Conservation (phyloP, 2,797 vertebrate genomes). For the Urophycis tenuis region DNA sequence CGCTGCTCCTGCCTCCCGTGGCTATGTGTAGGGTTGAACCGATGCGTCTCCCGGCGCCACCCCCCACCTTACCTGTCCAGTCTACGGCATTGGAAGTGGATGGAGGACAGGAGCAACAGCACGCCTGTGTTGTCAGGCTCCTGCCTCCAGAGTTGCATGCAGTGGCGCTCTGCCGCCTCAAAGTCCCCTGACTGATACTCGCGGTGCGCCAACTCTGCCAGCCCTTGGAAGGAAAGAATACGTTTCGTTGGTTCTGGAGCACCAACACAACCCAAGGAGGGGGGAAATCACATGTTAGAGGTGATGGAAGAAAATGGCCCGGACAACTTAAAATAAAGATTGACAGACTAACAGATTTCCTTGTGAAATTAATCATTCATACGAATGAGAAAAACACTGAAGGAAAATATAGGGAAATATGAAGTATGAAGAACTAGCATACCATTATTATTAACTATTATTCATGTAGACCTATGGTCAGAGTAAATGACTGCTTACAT, state of each 20-base stretch:
- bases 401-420: neutral
- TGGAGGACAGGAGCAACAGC: slow-evolving; percentile 93
- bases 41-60: neutral
- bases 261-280: slow-evolving; percentile 89
- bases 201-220: slow-evolving; percentile 99
- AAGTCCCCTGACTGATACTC: slow-evolving; percentile 99
- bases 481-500: neutral
- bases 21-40: slow-evolving; percentile 19
- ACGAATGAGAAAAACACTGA: neutral
- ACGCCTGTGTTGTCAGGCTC: slow-evolving; percentile 99
- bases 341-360: slow-evolving; percentile 29
- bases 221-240: slow-evolving; percentile 99
- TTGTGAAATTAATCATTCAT: slow-evolving; percentile 4
- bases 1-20: slow-evolving; percentile 25
- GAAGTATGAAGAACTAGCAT: neutral
- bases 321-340: slow-evolving; percentile 60
- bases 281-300: slow-evolving; percentile 90
- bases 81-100: slow-evolving; percentile 99
- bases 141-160: slow-evolving; percentile 99
- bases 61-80: slow-evolving; percentile 86
- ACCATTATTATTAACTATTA: neutral
- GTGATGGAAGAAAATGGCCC: slow-evolving; percentile 79
- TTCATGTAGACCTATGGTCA: neutral
- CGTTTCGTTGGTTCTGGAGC: slow-evolving; percentile 99
- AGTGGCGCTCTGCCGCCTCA: slow-evolving; percentile 98